These are phyloP conservation scores for Scatophagus argus DNA, from an alignment of 2,113 vertebrate species.

Conservation along the genomic window DNA sequence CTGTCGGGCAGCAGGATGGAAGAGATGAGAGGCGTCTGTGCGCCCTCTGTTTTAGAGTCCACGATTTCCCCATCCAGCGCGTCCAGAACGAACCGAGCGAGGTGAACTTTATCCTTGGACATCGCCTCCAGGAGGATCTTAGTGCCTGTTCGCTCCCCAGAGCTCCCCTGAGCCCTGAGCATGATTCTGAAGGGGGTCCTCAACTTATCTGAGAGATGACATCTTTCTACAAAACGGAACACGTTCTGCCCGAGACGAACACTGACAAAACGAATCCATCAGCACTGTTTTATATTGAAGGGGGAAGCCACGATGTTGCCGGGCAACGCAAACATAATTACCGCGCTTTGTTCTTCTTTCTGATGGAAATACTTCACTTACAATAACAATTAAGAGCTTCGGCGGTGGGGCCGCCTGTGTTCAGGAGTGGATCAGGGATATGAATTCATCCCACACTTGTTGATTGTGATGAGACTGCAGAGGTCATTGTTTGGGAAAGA, in stretches of 20 bases:
- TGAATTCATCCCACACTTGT: constrained; percentile 56
- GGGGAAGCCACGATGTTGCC: constrained; percentile 63
- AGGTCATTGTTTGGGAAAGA: constrained; percentile 39
- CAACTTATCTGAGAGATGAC: not conserved
- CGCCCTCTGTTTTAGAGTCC: constrained; percentile 74
- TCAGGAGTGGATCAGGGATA: constrained; percentile 36
- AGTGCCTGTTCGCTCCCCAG: constrained; percentile 60
- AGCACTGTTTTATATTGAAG: constrained; percentile 63
- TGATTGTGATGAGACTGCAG: constrained; percentile 54
- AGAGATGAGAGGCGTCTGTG: constrained; percentile 80
- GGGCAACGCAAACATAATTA: constrained; percentile 72
- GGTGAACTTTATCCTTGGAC: constrained; percentile 81
- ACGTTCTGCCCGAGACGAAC: constrained; percentile 28
- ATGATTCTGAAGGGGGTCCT: constrained; percentile 32
- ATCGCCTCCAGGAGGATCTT: constrained; percentile 82
- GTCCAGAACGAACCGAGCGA: constrained; percentile 81
- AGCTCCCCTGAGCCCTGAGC: constrained; percentile 64
- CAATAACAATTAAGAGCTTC: constrained; percentile 67
- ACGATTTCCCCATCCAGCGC: constrained; percentile 81
- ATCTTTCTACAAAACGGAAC: constrained; percentile 15
- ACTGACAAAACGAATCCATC: constrained; percentile 35
- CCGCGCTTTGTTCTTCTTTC: constrained; percentile 68
- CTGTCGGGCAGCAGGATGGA: constrained; percentile 76
- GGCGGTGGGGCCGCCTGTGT: constrained; percentile 39
- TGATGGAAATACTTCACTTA: constrained; percentile 69